Evolutionary conservation across 1,140 invertebrate genomes (phyloP).

Genomic region (Saccostrea glomerata): DNA sequence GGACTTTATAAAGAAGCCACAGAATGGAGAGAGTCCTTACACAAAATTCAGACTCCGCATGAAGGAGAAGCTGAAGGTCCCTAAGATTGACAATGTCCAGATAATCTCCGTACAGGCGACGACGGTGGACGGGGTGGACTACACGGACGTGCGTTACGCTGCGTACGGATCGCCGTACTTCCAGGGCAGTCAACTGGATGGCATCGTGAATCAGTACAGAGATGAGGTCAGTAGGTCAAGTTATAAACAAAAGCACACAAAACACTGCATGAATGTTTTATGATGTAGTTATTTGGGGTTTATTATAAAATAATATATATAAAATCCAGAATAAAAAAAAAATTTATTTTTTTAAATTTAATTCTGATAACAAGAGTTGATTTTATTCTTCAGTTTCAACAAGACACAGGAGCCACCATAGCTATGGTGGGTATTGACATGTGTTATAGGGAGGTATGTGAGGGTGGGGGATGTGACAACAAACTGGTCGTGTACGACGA

Average conservation of each 20-base stretch:
- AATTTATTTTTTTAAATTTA: no score
- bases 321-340: no score
- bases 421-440: slow-evolving; percentile 98
- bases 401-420: slow-evolving; percentile 93
- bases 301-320: no score
- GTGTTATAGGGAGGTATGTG: slow-evolving; percentile 95
- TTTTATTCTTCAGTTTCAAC: slow-evolving; percentile 85
- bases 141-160: slow-evolving; percentile 91
- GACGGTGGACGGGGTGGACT: slow-evolving; percentile 37
- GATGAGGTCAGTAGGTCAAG: slow-evolving; percentile 84
- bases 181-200: slow-evolving; percentile 94
- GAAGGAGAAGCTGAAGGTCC: slow-evolving; percentile 85
- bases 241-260: neutral
- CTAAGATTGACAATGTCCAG: slow-evolving; percentile 91
- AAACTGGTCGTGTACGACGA: slow-evolving; percentile 85
- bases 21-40: slow-evolving; percentile 26
- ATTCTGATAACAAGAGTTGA: neutral
- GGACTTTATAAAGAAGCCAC: slow-evolving; percentile 40
- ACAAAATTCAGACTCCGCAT: slow-evolving; percentile 61
- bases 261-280: neutral
- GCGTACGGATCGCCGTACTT: slow-evolving; percentile 97
- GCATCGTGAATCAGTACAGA: slow-evolving; percentile 93
- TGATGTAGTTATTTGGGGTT: neutral
- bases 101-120: slow-evolving; percentile 89
- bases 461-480: slow-evolving; percentile 92